Evolutionary conservation across 2,113 vertebrate genomes (phyloP), one percentile per base, ranked within the genome.

Genomic region (Laterallus jamaicensis): DNA sequence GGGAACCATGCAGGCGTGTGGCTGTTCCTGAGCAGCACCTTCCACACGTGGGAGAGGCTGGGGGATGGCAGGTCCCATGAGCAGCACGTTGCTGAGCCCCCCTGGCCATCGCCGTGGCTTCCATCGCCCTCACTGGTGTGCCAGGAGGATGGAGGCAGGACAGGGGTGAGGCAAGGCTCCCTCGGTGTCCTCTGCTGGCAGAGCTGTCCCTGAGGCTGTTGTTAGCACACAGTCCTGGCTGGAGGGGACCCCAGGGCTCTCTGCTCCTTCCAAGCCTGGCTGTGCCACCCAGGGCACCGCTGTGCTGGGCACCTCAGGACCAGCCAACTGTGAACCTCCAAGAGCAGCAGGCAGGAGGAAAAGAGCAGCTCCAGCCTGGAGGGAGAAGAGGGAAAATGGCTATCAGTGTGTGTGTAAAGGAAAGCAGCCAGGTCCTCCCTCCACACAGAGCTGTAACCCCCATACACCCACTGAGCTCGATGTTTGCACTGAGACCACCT

Each of bases 101-200:
- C 39, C 10, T 26, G 62, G 40, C 16, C 7, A 63, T 37, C 15
- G n/a, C 87, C 1, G 0, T 2, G 32, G 29, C 9, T 10, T 19
- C 22, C 20, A 15, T n/a, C 50, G 22, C 12, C 29, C 15, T 44
- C 1, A 1, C 18, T 31, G 18, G 42, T 54, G 40, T 26, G 37
- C 15, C 59, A 3, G 0, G 4, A 15, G 47, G 47, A 44, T 0
- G 0, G 22, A 26, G 3, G 4, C 42, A 20, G 67, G 32, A 39
- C 52, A 59, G 56, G 0, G 40, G 40, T 42, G 40, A 42, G 40
- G 26, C 15, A 50, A 69, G 42, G 9, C 15, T 22, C n/a, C 75
- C 47, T 40, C 11, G 1, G 1, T 54, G 85, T 82, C 40, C 64
- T 60, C 68, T 68, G 49, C 62, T 52, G 67, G 54, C 95, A 79